A percentile compares a stretch with the other conserved stretches of the same genome.
phyloP scores from a whole-genome alignment of 2,797 vertebrate species.

The Heliangelus exortis region DNA sequence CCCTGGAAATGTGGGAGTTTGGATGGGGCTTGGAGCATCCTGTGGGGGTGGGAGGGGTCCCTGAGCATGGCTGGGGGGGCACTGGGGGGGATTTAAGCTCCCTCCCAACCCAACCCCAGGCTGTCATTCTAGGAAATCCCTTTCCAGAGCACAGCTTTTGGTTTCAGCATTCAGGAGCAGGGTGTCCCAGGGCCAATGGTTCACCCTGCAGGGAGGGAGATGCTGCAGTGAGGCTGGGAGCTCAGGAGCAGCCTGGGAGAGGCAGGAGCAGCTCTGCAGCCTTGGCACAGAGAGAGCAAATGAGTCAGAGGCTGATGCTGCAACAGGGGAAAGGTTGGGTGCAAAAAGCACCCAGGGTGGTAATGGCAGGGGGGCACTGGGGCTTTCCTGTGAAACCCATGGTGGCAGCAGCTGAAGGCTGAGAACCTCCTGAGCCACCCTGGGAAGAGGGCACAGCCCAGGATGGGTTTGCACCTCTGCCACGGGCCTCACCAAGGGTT shows the following conservation, averaged over 20 bases:
- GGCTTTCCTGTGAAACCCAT: neutral
- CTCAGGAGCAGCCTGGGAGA: accelerated
- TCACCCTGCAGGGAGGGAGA: neutral
- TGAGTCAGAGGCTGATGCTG: neutral
- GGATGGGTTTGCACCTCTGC: too few species aligned
- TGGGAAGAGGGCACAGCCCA: accelerated
- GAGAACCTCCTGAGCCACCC: accelerated
- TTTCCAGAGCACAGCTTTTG: neutral
- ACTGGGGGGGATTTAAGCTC: too few species aligned
- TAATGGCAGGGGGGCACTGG: neutral
- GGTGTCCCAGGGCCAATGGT: accelerated
- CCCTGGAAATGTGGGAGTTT: too few species aligned
- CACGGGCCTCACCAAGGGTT: accelerated
- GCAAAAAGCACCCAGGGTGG: neutral
- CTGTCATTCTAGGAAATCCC: too few species aligned
- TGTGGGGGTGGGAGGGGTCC: too few species aligned
- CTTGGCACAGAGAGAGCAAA: neutral
- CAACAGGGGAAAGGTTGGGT: accelerated
- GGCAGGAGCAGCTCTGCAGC: neutral
- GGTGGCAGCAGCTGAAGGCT: neutral
- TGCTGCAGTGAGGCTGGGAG: neutral
- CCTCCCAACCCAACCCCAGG: too few species aligned
- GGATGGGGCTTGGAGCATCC: too few species aligned
- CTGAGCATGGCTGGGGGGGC: too few species aligned
- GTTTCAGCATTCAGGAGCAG: neutral